Evolutionary conservation across 2,888 invertebrate species (phyloP), one percentile per base, ranked within the genome.

Genomic region (Nasonia oneida): DNA sequence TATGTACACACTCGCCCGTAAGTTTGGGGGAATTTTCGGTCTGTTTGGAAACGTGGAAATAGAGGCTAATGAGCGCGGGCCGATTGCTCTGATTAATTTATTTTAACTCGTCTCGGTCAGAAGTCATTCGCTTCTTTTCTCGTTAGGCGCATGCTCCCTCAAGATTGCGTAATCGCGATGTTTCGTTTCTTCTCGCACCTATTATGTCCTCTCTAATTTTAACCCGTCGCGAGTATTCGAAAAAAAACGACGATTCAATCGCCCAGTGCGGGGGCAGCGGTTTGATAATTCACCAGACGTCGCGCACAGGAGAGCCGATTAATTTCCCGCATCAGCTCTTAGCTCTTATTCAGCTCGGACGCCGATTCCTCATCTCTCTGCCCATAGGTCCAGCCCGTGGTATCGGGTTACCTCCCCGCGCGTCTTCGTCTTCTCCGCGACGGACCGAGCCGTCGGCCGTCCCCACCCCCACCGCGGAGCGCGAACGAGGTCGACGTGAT

Each of bases 401-500:
- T 83, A 83, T 83, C 83, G 82, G 70, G 80, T 86, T 86, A 86
- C 57, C 18, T 83, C 67, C 67, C 12, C 64, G 47, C 64, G 50
- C 53, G 81, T 85, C 81, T 85, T 81, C 77, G 73, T 78, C 81
- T 81, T 84, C 42, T 39, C 80, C 42, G 18, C 50, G 71, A 10
- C 23, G 18, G 71, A 71, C 71, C 37, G 15, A 74, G 29, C 47
- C 23, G 29, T 53, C 18, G 23, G 29, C 23, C 23, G 6, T 18
- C 71, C 71, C 74, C 82, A 12, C 50, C 29, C 53, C 33, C 64
- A 39, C 76, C 33, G 47, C 14, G 15, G 33, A 29, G 47, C 57
- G 88, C 18, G 33, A 57, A 88, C 88, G 90, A 90, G 91, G 90
- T 90, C 90, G 90, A 89, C 90, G 89, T 91, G 91, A 91, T 91